These are phyloP conservation scores for Hemistola chrysoprasaria DNA, from an alignment of 2,888 invertebrate species.

Conservation along the genomic window DNA sequence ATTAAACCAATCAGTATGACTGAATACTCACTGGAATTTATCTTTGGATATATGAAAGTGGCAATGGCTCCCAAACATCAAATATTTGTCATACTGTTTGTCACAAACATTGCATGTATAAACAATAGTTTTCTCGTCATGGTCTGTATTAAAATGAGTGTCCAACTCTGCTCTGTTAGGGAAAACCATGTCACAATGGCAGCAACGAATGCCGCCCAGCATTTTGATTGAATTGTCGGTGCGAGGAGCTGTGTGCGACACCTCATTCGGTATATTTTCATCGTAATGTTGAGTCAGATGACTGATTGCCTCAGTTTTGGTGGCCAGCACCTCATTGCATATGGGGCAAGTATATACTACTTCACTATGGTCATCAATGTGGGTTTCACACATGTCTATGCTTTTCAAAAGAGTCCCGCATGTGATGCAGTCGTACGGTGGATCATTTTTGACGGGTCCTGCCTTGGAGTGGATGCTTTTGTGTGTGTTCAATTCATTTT, in stretches of 20 bases:
- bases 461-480: conserved; percentile 53
- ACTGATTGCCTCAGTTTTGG: conserved; percentile 43
- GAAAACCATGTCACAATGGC: conserved; percentile 74
- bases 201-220: conserved; percentile 75
- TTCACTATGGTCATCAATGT: conserved; percentile 58
- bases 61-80: conserved; percentile 78
- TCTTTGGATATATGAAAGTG: conserved; percentile 73
- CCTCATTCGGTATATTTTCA: conserved; percentile 36
- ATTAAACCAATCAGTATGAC: too few relatives aligned
- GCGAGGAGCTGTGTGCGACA: conserved; percentile 29
- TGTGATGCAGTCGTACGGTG: conserved; percentile 57
- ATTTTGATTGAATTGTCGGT: conserved; percentile 69
- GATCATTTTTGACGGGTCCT: conserved; percentile 42
- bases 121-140: conserved; percentile 55
- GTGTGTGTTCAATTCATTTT: conserved; percentile 60
- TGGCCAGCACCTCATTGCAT: conserved; percentile 50
- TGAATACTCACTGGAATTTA: conserved; percentile 60
- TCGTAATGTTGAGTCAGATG: conserved; percentile 65
- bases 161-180: conserved; percentile 77
- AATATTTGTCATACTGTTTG: conserved; percentile 78
- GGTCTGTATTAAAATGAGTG: conserved; percentile 72
- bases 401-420: conserved; percentile 51
- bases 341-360: conserved; percentile 62
- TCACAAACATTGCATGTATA: conserved; percentile 83
- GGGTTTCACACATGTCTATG: conserved; percentile 55